phyloP scores from a whole-genome alignment of 2,888 invertebrate genomes.

The Celastrina argiolus region DNA sequence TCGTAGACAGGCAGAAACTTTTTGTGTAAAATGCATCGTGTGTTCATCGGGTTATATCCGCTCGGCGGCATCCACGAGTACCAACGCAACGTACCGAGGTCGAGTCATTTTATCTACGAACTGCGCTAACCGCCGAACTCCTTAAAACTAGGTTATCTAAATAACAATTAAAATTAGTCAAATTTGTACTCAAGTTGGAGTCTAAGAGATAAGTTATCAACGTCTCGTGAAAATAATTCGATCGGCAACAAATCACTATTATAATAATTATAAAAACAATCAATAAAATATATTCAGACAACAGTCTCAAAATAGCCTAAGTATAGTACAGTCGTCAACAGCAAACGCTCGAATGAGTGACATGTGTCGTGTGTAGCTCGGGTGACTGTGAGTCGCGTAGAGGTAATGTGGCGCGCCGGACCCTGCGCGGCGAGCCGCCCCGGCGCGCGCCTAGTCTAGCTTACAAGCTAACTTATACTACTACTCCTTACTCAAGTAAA shows the following conservation, averaged over 20 bases:
- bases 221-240: conserved; percentile 49
- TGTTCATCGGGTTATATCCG: conserved; percentile 23
- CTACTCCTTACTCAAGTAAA: conserved; percentile 75
- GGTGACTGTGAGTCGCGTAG: conserved; percentile 55
- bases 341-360: conserved; percentile 50
- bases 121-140: conserved; percentile 52
- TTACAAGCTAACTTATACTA: conserved; percentile 61
- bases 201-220: conserved; percentile 59
- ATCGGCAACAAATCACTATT: conserved; percentile 59
- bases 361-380: neutral
- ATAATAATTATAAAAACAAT: conserved; percentile 56
- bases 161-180: conserved; percentile 74
- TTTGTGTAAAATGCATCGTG: neutral
- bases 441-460: conserved; percentile 54
- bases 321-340: conserved; percentile 63
- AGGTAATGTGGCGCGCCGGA: conserved; percentile 71
- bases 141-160: conserved; percentile 61
- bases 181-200: conserved; percentile 77
- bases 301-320: conserved; percentile 67
- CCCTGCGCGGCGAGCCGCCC: conserved; percentile 69
- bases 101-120: conserved; percentile 22
- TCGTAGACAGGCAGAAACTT: neutral
- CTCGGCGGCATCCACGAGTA: conserved; percentile 59
- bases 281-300: conserved; percentile 73
- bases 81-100: neutral